Percentiles rank a stretch among this genome's conserved stretches.
These are phyloP conservation scores for Dasyornis broadbenti DNA, from an alignment of 2,113 vertebrate species.

Conservation along the genomic window DNA sequence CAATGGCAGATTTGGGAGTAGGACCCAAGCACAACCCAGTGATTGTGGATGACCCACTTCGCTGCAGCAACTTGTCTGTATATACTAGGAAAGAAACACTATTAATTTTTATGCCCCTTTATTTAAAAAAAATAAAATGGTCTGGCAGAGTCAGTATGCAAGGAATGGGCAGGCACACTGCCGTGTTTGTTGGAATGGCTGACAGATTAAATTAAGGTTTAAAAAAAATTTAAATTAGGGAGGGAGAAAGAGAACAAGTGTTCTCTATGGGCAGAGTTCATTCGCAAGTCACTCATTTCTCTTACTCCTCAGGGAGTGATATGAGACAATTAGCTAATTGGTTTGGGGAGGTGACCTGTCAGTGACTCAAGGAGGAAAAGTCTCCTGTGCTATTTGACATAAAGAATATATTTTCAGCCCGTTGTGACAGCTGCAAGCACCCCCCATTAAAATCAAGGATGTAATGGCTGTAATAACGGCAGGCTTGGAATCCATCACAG, in stretches of 20 bases:
- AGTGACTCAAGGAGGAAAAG: constrained; percentile 49
- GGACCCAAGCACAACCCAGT: neutral
- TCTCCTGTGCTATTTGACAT: constrained; percentile 59
- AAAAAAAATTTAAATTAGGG: constrained; percentile 17
- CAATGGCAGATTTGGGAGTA: neutral
- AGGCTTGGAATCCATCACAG: constrained; percentile 38
- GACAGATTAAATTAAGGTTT: constrained; percentile 60
- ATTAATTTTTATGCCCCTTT: neutral
- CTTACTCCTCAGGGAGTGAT: constrained; percentile 64
- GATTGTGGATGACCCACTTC: neutral
- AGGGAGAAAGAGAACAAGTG: constrained; percentile 12
- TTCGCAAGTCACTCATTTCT: constrained; percentile 60
- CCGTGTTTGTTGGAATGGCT: constrained; percentile 31
- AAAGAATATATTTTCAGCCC: constrained; percentile 54
- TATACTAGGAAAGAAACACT: neutral
- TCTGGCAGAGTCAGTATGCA: neutral
- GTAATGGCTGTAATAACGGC: constrained; percentile 54
- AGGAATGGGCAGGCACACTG: constrained; percentile 9
- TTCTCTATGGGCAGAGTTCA: constrained; percentile 62
- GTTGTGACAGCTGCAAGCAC: constrained; percentile 41
- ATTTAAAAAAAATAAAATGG: neutral
- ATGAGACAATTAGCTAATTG: constrained; percentile 79
- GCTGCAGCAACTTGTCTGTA: neutral
- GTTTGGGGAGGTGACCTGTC: constrained; percentile 69
- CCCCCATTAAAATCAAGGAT: constrained; percentile 40